Evolutionary conservation across 2,888 invertebrate genomes (phyloP), one percentile per base, ranked within the genome.

Genomic region (Caenorhabditis sp.): DNA sequence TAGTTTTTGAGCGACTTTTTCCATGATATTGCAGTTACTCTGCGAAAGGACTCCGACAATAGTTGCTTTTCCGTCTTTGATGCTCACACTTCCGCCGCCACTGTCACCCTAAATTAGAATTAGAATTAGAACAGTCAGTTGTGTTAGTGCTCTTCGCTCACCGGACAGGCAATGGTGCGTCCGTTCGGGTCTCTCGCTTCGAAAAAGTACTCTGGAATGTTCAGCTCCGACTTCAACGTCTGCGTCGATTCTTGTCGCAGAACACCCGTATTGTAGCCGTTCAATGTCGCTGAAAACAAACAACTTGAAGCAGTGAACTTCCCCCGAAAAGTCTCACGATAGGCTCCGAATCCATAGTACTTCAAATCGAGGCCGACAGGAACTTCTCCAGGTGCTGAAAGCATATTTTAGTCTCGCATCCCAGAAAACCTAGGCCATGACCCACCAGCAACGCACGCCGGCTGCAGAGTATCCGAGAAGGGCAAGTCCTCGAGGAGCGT

Each of bases 101-200:
- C 61, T 62, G 39, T 62, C 61, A 39, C 61, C 61, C 20, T 15
- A 15, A n/a, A n/a, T n/a, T n/a, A n/a, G n/a, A n/a, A n/a, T n/a
- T n/a, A n/a, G n/a, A n/a, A n/a, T n/a, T n/a, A n/a, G n/a, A n/a
- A n/a, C n/a, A n/a, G n/a, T n/a, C n/a, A n/a, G n/a, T n/a, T n/a
- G n/a, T n/a, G n/a, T n/a, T n/a, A n/a, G n/a, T n/a, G n/a, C n/a
- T n/a, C n/a, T n/a, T n/a, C n/a, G n/a, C n/a, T n/a, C n/a, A n/a
- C n/a, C n/a, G n/a, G n/a, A n/a, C 48, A 30, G 0, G 35, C 20
- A 2, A 53, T 27, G 9, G 13, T 24, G 4, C 9, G 9, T 9
- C 6, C 4, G 11, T 22, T 13, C 39, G 32, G 9, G 39, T 46
- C 22, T 20, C 26, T n/a, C 0, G 50, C 6, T 13, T 20, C 13